phyloP scores from a whole-genome alignment of 2,888 invertebrate species.

The Amiota minor region DNA sequence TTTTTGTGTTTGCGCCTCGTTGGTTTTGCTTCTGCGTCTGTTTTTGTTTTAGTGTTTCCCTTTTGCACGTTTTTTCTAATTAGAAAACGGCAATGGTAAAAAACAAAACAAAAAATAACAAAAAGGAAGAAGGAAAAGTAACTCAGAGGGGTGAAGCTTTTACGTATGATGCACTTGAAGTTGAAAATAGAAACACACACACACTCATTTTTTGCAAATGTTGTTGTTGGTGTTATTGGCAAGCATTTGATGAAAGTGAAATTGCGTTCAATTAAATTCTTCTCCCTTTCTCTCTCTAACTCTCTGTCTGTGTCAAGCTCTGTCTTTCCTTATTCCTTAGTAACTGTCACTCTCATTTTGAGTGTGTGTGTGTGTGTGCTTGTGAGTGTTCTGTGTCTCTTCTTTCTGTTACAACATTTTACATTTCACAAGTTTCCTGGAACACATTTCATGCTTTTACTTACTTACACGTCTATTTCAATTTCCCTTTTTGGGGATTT shows the following conservation, averaged over 20 bases:
- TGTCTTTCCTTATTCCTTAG: background rate
- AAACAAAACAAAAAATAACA: background rate
- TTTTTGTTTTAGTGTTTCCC: constrained; percentile 41
- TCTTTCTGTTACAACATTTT: no score
- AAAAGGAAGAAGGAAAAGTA: no score
- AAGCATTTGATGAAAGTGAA: constrained; percentile 38
- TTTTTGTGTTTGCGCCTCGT: constrained; percentile 6
- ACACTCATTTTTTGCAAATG: constrained; percentile 24
- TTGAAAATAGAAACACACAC: constrained; percentile 53
- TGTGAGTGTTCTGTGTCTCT: no score
- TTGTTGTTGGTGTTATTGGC: constrained; percentile 29
- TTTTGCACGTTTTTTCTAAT: constrained; percentile 10
- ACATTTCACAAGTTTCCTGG: no score
- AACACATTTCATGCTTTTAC: no score
- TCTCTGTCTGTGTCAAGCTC: no score
- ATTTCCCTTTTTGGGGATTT: no score
- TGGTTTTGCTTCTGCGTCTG: constrained; percentile 40
- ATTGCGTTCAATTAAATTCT: constrained; percentile 10
- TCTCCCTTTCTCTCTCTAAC: background rate
- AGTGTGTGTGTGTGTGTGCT: no score
- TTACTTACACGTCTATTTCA: no score
- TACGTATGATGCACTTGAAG: constrained; percentile 53
- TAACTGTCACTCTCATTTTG: no score
- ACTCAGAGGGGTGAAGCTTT: constrained; percentile 34
- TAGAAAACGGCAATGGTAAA: constrained; percentile 20